These are phyloP conservation scores for Aphidius ervi DNA, from an alignment of 1,140 invertebrate species.

Conservation along the genomic window DNA sequence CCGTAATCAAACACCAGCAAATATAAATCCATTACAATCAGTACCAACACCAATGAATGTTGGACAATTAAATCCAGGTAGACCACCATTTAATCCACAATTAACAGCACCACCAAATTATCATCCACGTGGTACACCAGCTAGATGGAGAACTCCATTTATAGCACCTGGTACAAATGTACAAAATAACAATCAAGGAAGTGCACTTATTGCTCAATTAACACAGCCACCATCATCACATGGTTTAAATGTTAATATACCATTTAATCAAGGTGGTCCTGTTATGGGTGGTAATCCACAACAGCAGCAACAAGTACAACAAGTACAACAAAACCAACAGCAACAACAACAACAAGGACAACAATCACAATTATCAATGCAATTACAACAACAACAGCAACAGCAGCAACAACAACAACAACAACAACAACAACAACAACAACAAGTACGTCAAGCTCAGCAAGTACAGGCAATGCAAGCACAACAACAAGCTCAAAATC, in stretches of 20 bases:
- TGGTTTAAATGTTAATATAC: conserved; percentile 44
- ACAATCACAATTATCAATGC: conserved; percentile 29
- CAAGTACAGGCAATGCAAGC: conserved; percentile 38
- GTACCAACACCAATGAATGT: conserved; percentile 41
- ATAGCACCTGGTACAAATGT: conserved; percentile 42
- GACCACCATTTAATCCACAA: conserved; percentile 48
- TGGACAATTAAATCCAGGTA: conserved; percentile 35
- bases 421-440: conserved; percentile 42
- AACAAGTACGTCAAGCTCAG: conserved; percentile 31
- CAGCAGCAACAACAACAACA: conserved; percentile 42
- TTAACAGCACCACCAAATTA: conserved; percentile 56
- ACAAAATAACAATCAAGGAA: conserved; percentile 48
- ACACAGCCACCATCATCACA: conserved; percentile 61
- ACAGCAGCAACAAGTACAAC: conserved; percentile 29
- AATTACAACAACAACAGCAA: conserved; percentile 40
- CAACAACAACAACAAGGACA: conserved; percentile 31
- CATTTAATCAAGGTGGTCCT: conserved; percentile 48
- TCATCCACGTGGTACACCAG: conserved; percentile 44
- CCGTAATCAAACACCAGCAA: conserved; percentile 44
- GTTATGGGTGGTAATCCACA: conserved; percentile 50
- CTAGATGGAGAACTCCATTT: conserved; percentile 44
- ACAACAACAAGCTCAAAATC: conserved; percentile 30
- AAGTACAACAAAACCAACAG: conserved; percentile 39
- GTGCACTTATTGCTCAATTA: conserved; percentile 66
- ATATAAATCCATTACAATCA: conserved; percentile 42